Base-by-base conservation (phyloP, 1,140 invertebrate species). In the Drosophila parvula region DNA sequence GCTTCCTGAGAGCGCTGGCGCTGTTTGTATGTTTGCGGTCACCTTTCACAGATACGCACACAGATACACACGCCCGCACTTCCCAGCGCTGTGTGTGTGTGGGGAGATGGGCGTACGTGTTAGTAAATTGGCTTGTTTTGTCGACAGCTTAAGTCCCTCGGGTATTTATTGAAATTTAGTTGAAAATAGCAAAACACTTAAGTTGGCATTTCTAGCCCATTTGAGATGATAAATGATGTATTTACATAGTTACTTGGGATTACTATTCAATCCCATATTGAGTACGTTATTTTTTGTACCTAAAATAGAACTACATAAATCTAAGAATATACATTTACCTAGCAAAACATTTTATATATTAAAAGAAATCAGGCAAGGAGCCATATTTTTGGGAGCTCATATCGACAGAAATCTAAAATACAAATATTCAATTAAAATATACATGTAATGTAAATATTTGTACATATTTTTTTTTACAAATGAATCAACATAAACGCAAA, bases 101-200 rank as follows among this genome's bases (percentile, higher is more conserved):
- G 48, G 10, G 22, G 41, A 12, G 43, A n/a, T 58, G 48, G 27
- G 64, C 48, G 45, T 50, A 41, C 43, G 44, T 68, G 60, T 59
- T 59, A 59, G 84, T 80, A 88, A 88, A 88, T 88, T 88, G 83
- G 83, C 83, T 88, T 88, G 89, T 77, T 89, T 83, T 78, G 84
- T 89, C 84, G 84, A 83, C 84, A 88, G 83, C 75, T 68, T 74
- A 83, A 83, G 84, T 77, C 83, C 77, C 68, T 50, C 43, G 77
- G 83, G 83, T 80, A 77, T 88, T 88, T 88, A 88, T 88, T 88
- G 83, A 88, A 88, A 83, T 89, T 83, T 89, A 89, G 79, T 83
- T 65, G 80, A 77, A 77, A 80, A 80, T 88, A 62, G 83, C 68
- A 48, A 88, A 88, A 83, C 84, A 88, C 84, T 89, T 88, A 89